phyloP scores from a whole-genome alignment of 1,140 invertebrate genomes.

The Orius insidiosus region DNA sequence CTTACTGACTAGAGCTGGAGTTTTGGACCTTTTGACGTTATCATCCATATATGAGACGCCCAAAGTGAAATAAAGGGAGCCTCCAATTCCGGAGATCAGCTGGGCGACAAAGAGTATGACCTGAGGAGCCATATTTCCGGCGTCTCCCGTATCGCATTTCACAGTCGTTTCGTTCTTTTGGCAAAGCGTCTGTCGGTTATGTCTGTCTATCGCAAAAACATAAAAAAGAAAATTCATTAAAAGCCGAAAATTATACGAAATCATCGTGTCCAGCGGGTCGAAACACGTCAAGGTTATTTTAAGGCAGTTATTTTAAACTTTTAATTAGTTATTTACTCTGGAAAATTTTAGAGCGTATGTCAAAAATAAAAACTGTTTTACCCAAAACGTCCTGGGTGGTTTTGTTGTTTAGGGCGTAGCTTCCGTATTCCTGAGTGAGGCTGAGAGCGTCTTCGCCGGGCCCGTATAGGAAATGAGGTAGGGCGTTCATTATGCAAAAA shows the following conservation, averaged over 20 bases:
- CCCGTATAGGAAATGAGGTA: constrained; percentile 57
- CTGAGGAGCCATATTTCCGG: constrained; percentile 28
- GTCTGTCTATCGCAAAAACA: constrained; percentile 11
- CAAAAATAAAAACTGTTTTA: constrained; percentile 1
- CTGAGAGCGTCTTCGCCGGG: constrained; percentile 46
- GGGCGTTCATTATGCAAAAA: constrained; percentile 47
- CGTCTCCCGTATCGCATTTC: constrained; percentile 19
- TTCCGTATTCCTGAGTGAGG: constrained; percentile 40
- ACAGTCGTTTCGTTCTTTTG: constrained; percentile 21
- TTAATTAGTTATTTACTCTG: background rate
- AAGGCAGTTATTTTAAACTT: too few relatives aligned
- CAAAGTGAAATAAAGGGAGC: constrained; percentile 40
- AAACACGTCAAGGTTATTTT: background rate
- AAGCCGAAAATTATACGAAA: too few relatives aligned
- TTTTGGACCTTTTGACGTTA: constrained; percentile 38
- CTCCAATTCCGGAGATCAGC: constrained; percentile 36
- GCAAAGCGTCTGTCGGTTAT: constrained; percentile 18
- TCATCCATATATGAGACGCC: constrained; percentile 50
- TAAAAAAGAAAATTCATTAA: background rate
- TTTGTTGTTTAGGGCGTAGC: constrained; percentile 6
- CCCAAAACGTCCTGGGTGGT: constrained; percentile 12
- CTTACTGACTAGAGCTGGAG: constrained; percentile 31
- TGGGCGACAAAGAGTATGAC: constrained; percentile 37
- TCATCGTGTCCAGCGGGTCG: background rate
- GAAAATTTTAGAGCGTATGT: too few relatives aligned